phyloP scores from a whole-genome alignment of 2,797 vertebrate genomes.

The Triplophysa yarkandensis region DNA sequence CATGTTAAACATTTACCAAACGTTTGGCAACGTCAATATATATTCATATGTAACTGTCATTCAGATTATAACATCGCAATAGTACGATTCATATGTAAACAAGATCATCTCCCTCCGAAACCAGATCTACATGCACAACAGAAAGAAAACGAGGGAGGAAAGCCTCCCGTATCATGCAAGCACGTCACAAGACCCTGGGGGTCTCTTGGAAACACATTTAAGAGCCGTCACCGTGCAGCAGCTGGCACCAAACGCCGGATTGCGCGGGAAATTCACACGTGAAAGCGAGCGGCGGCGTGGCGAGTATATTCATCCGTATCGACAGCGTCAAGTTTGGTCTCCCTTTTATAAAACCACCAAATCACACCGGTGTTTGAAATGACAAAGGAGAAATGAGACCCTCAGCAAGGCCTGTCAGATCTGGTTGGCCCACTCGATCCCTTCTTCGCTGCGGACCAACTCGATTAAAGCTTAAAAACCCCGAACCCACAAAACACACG shows the following conservation, averaged over 20 bases:
- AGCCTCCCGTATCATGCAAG: constrained; percentile 84
- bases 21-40: constrained; percentile 90
- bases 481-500: background rate
- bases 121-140: constrained; percentile 86
- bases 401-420: constrained; percentile 1
- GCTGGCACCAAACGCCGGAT: constrained; percentile 78
- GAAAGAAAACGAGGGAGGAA: constrained; percentile 53
- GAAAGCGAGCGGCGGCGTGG: background rate
- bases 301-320: background rate
- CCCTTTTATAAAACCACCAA: constrained; percentile 10
- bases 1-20: constrained; percentile 82
- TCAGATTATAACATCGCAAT: constrained; percentile 74
- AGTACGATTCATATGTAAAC: constrained; percentile 94
- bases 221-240: constrained; percentile 83
- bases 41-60: constrained; percentile 65
- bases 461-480: constrained; percentile 16
- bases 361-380: constrained; percentile 9
- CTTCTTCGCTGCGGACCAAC: background rate
- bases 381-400: constrained; percentile 3
- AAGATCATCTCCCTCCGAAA: constrained; percentile 80
- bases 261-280: constrained; percentile 59
- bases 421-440: background rate
- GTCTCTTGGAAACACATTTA: constrained; percentile 74
- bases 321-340: constrained; percentile 1
- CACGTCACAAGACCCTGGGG: constrained; percentile 83